Conservation (phyloP, 2,797 vertebrate genomes). For the Nyctalus aviator region DNA sequence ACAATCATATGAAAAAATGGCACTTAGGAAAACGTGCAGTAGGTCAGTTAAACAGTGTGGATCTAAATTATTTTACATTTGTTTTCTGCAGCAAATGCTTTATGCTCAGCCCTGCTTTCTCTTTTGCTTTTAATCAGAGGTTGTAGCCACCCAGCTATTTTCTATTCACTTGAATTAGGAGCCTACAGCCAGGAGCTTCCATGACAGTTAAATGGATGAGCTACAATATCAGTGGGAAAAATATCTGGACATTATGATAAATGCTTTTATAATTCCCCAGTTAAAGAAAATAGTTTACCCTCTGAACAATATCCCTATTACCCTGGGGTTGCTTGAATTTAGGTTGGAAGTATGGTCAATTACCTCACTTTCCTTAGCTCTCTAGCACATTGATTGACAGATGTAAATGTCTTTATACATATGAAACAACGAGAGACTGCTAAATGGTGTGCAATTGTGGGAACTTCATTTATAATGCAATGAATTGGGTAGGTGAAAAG, state of each 20-base stretch:
- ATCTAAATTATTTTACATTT: neutral
- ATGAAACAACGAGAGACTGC: slow-evolving; percentile 36
- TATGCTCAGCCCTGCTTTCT: neutral
- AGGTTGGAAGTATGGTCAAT: slow-evolving; percentile 28
- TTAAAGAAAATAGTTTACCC: slow-evolving; percentile 78
- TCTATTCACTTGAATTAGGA: slow-evolving; percentile 58
- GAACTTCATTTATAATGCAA: slow-evolving; percentile 54
- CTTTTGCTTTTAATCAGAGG: slow-evolving; percentile 50
- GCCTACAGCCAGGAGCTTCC: neutral
- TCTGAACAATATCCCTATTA: slow-evolving; percentile 71
- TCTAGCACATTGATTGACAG: slow-evolving; percentile 48
- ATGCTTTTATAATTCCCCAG: slow-evolving; percentile 78
- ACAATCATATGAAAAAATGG: neutral
- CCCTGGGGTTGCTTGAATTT: slow-evolving; percentile 57
- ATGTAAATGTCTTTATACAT: slow-evolving; percentile 74
- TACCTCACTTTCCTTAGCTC: slow-evolving; percentile 42
- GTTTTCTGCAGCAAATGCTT: neutral
- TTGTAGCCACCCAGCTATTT: neutral
- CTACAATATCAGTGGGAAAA: slow-evolving; percentile 72
- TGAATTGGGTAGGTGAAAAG: neutral
- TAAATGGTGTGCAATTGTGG: slow-evolving; percentile 53
- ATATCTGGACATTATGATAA: slow-evolving; percentile 76
- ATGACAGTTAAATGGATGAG: slow-evolving; percentile 79
- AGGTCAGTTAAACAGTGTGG: neutral
- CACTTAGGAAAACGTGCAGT: neutral